Conservation (phyloP, 1,140 invertebrate genomes). For the Campoletis sonorensis region DNA sequence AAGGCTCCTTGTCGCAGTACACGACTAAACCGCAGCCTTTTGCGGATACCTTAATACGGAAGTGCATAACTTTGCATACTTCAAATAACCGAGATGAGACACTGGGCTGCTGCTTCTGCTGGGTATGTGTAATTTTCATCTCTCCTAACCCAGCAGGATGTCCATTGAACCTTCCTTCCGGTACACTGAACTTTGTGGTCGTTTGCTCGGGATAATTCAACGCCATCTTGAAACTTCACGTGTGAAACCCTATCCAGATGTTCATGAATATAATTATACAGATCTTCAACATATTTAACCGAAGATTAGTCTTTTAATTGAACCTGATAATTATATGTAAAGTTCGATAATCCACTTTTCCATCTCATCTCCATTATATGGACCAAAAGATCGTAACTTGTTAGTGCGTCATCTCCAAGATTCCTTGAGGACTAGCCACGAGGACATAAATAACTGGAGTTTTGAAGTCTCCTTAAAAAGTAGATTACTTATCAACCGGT, state of each 20-base stretch:
- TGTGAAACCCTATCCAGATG: not conserved
- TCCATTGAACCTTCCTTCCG: not conserved
- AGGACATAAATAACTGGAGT: no score
- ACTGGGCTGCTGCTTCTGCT: no score
- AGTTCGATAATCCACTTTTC: not conserved
- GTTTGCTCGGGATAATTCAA: not conserved
- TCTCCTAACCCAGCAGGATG: not conserved
- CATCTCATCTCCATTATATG: not conserved
- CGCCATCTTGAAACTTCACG: not conserved
- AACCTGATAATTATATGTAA: not conserved
- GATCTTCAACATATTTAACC: not conserved
- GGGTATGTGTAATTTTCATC: not conserved
- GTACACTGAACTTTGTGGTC: not conserved
- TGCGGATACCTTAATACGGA: conserved; percentile 36
- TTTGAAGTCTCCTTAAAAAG: no score
- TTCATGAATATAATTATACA: not conserved
- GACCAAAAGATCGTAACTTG: no score
- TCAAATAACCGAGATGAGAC: not conserved
- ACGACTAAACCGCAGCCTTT: conserved; percentile 20
- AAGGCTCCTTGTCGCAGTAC: not conserved
- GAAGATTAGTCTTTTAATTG: not conserved
- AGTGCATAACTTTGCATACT: conserved; percentile 50
- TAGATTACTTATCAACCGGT: no score
- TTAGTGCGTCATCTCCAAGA: no score
- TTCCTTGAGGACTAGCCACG: no score